phyloP scores from a whole-genome alignment of 2,113 vertebrate species.

The Bujurquina vittata region DNA sequence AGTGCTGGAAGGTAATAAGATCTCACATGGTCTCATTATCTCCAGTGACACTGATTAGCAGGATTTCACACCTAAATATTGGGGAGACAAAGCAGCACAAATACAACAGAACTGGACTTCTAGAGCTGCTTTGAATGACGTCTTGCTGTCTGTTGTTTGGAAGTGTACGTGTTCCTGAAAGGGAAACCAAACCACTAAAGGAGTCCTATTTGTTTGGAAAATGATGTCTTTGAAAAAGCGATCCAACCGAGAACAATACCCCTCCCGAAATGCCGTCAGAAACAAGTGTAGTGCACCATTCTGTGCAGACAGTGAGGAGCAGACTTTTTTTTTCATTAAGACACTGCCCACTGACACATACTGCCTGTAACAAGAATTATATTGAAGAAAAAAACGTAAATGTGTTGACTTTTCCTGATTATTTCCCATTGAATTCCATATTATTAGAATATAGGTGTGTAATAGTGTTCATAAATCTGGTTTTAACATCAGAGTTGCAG shows the following conservation, averaged over 20 bases:
- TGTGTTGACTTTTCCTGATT: background rate
- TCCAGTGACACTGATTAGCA: conserved; percentile 61
- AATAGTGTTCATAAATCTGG: too few species aligned
- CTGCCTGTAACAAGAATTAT: background rate
- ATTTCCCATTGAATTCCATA: background rate
- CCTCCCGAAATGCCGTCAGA: background rate
- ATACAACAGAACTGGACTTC: background rate
- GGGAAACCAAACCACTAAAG: background rate
- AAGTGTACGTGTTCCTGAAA: background rate
- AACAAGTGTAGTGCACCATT: conserved; percentile 12
- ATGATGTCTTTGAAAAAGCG: background rate
- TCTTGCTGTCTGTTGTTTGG: background rate
- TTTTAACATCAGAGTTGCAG: too few species aligned
- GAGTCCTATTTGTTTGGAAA: background rate
- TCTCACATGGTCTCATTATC: conserved; percentile 75
- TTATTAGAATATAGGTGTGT: too few species aligned
- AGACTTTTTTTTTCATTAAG: background rate
- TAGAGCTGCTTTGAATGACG: background rate
- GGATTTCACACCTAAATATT: conserved; percentile 58
- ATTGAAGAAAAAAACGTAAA: background rate
- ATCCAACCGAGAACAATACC: background rate
- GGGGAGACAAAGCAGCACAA: conserved; percentile 14
- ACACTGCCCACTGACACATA: background rate
- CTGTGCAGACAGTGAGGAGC: background rate
- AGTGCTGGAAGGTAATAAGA: conserved; percentile 70